Evolutionary conservation across 1,140 invertebrate genomes (phyloP), one percentile per base, ranked within the genome.

Genomic region (Chelonus insularis): DNA sequence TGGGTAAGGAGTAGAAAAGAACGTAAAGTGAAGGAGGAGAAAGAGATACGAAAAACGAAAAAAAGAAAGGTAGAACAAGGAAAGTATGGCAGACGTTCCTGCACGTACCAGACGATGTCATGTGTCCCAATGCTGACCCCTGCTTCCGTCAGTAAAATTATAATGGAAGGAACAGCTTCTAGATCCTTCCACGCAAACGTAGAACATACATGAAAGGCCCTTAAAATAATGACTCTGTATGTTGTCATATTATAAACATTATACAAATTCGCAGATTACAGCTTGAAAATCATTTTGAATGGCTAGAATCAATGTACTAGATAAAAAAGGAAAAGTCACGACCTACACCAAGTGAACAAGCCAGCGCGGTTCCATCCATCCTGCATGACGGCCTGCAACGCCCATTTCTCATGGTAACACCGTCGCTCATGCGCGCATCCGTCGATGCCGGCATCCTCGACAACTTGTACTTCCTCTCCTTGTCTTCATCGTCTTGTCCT

Each of bases 331-430:
- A 55, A 12, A 55, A 55, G n/a, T 55, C 34, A 37, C 52, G 18
- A 55, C 52, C 34, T 55, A 37, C 18, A 37, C 34, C 20, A 55
- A 52, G 18, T 20, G 16, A 21, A 23, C 4, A 14, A 52, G 8
- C 37, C 16, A 11, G 12, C 18, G 29, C 57, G 21, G 32, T 41
- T 37, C 36, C 37, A 54, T 60, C 37, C 39, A 54, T 52, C 37
- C 58, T 60, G 58, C 36, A 54, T 54, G 51, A 48, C 50, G 39
- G 51, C 25, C 41, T 55, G 51, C 29, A 55, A 61, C 59, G 50
- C 59, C 51, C 59, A 61, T 61, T 48, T 16, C 59, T 61, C 59
- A 55, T 61, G 51, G 59, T 61, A 61, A 55, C 59, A 61, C 50
- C 51, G 59, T 55, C 41, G 51, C 50, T 61, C 59, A 61, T 61